Percentiles rank a stretch among this genome's conserved stretches.
Evolutionary conservation across 1,140 invertebrate species (phyloP).

Genomic region (Cydia splendana): DNA sequence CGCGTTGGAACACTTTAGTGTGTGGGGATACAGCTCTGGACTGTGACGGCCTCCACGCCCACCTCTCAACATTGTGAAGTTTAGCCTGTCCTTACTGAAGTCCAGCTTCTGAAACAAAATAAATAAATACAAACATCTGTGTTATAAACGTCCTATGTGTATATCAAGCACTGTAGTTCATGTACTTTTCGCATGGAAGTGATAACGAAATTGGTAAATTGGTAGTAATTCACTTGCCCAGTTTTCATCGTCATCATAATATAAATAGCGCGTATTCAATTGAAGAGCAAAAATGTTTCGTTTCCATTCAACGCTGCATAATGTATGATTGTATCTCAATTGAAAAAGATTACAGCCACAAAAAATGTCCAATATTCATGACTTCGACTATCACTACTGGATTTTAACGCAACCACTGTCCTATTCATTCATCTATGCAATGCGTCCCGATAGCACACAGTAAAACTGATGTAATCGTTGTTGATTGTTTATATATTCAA

Average conservation of each 20-base stretch:
- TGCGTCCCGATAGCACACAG: constrained; percentile 10
- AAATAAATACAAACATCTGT: constrained; percentile 29
- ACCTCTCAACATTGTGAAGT: constrained; percentile 80
- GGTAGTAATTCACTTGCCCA: constrained; percentile 23
- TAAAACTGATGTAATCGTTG: constrained; percentile 35
- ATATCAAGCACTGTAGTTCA: background rate
- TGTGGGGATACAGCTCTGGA: constrained; percentile 88
- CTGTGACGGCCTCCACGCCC: constrained; percentile 79
- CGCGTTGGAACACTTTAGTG: constrained; percentile 93
- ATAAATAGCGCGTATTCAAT: constrained; percentile 23
- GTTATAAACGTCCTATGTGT: background rate
- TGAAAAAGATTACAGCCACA: constrained; percentile 18
- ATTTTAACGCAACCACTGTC: constrained; percentile 27
- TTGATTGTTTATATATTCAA: constrained; percentile 38
- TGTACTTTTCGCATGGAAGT: constrained; percentile 1
- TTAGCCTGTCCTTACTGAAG: constrained; percentile 52
- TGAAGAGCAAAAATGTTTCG: constrained; percentile 23
- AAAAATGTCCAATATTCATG: constrained; percentile 26
- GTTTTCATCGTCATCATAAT: constrained; percentile 17
- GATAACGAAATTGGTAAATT: constrained; percentile 12
- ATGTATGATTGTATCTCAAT: constrained; percentile 25
- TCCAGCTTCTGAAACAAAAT: constrained; percentile 66
- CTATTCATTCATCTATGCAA: constrained; percentile 25
- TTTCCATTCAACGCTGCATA: constrained; percentile 2
- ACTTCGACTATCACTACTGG: constrained; percentile 4